phyloP scores from a whole-genome alignment of 2,113 vertebrate species.

The Callopanchax toddi region DNA sequence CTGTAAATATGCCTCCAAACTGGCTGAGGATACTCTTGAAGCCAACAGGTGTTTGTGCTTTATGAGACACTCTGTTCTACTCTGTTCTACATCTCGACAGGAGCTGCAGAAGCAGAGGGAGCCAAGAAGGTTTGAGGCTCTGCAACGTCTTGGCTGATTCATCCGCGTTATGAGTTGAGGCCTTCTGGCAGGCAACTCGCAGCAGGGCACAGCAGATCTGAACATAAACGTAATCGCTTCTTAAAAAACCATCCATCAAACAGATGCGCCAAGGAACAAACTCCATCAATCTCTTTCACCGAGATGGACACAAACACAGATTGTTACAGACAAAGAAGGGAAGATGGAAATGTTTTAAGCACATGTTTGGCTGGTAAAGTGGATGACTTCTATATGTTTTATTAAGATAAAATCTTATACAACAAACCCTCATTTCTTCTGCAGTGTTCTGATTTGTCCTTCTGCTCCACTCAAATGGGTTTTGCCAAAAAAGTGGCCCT shows the following conservation, averaged over 20 bases:
- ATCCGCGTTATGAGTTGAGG: conserved; percentile 40
- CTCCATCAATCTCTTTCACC: conserved; percentile 45
- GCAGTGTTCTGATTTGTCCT: conserved; percentile 14
- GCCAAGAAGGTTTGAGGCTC: conserved; percentile 48
- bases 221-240: conserved; percentile 46
- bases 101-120: conserved; percentile 36
- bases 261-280: conserved; percentile 25
- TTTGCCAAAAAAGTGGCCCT: conserved; percentile 51
- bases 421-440: conserved; percentile 13
- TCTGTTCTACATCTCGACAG: conserved; percentile 30
- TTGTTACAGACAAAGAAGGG: conserved; percentile 21
- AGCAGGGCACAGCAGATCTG: conserved; percentile 54
- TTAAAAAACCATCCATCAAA: conserved; percentile 58
- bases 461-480: conserved; percentile 28
- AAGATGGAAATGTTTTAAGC: conserved; percentile 1
- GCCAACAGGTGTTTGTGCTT: conserved; percentile 64
- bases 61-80: conserved; percentile 27
- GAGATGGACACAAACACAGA: conserved; percentile 23
- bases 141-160: conserved; percentile 42
- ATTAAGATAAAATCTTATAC: conserved; percentile 12
- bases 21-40: conserved; percentile 22
- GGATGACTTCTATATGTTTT: conserved; percentile 9
- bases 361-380: not conserved
- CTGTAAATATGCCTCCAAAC: conserved; percentile 26
- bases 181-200: conserved; percentile 48